A percentile compares a stretch with the other conserved stretches of the same genome.
These are phyloP conservation scores for Meloidogyne floridensis DNA, from an alignment of 1,140 invertebrate genomes.

Conservation along the genomic window DNA sequence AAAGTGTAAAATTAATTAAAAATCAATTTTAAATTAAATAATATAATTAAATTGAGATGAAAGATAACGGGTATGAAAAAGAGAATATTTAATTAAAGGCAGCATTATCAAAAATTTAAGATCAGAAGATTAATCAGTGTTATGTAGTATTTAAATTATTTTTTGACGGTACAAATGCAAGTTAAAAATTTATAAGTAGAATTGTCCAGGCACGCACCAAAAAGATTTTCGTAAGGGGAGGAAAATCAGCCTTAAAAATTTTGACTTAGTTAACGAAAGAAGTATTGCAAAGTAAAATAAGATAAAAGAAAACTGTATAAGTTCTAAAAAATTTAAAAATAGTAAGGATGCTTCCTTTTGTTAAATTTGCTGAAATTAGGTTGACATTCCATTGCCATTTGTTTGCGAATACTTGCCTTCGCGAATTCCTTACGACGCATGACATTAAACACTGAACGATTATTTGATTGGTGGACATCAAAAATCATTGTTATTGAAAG, in stretches of 20 bases:
- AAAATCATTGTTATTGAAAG: conserved; percentile 27
- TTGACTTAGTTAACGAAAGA: no score
- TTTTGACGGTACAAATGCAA: no score
- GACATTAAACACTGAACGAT: not conserved
- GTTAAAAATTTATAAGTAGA: no score
- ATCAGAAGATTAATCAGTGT: no score
- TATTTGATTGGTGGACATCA: not conserved
- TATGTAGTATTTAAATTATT: no score
- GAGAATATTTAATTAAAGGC: not conserved
- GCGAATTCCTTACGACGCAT: not conserved
- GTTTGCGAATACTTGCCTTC: not conserved
- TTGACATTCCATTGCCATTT: not conserved
- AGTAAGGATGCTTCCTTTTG: not conserved
- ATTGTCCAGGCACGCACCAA: no score
- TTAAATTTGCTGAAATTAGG: not conserved
- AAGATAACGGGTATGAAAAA: not conserved
- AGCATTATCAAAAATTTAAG: no score
- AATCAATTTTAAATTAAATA: not conserved
- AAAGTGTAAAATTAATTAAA: not conserved
- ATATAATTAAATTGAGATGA: not conserved
- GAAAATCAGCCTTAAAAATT: no score
- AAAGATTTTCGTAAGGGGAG: no score
- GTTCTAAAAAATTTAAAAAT: not conserved
- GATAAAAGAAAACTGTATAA: no score
- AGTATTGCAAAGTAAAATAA: not conserved